Evolutionary conservation across 2,797 vertebrate genomes (phyloP).

Genomic region (Phataginus tetradactyla): DNA sequence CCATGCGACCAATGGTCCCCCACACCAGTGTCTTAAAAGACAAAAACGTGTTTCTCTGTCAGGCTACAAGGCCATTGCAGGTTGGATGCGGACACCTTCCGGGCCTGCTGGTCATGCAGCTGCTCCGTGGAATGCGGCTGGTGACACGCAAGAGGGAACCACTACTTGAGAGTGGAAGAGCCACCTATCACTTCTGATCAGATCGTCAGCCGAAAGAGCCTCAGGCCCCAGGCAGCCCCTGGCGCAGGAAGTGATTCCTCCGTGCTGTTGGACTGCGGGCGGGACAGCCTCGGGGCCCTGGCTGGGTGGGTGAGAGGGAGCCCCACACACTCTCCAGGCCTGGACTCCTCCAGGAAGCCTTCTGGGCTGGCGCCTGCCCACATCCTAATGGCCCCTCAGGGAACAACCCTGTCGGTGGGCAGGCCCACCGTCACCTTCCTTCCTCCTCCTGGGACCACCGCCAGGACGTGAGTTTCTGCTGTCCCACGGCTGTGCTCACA

Average conservation of each 20-base stretch:
- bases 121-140: accelerated
- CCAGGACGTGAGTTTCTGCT: accelerated
- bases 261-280: too few relatives aligned
- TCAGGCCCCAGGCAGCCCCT: too few relatives aligned
- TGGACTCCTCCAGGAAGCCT: too few relatives aligned
- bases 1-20: accelerated
- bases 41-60: accelerated
- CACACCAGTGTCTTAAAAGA: accelerated
- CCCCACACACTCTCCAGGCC: accelerated
- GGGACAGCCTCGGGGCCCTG: too few relatives aligned
- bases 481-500: background rate
- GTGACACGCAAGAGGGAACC: background rate
- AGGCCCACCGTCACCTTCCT: accelerated
- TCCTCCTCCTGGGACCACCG: background rate
- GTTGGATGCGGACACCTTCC: too few relatives aligned
- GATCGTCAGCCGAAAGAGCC: too few relatives aligned
- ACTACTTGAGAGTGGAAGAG: background rate
- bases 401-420: accelerated
- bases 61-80: accelerated
- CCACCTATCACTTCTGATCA: accelerated
- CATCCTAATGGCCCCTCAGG: accelerated
- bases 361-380: accelerated
- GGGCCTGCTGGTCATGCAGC: accelerated
- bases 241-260: too few relatives aligned
- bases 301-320: background rate